Percentiles rank a stretch among this genome's conserved stretches.
phyloP scores from a whole-genome alignment of 2,888 invertebrate species.

The Morpho achilles region DNA sequence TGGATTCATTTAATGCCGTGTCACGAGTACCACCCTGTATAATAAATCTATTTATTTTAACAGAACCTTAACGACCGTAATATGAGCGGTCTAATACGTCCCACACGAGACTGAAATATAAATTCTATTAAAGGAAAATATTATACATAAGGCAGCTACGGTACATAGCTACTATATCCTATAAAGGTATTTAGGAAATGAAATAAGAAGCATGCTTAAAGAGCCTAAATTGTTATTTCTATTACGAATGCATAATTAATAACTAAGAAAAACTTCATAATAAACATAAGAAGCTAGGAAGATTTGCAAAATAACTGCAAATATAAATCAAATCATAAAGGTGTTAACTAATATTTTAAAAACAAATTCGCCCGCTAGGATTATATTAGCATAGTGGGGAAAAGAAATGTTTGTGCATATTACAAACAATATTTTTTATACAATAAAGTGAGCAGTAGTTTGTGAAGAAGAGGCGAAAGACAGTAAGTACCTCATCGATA shows the following conservation, averaged over 20 bases:
- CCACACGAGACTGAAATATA: not conserved
- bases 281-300: slow-evolving; percentile 11
- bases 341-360: slow-evolving; percentile 5
- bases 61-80: slow-evolving; percentile 1
- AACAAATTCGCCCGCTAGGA: slow-evolving; percentile 5
- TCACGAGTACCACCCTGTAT: not conserved
- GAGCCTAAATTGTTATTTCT: slow-evolving; percentile 7
- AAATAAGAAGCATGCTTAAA: slow-evolving; percentile 18
- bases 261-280: slow-evolving; percentile 6
- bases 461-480: slow-evolving; percentile 56
- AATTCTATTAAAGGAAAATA: slow-evolving; percentile 4
- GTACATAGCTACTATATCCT: slow-evolving; percentile 2
- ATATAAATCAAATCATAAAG: not conserved
- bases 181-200: slow-evolving; percentile 5
- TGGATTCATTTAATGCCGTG: too few species aligned
- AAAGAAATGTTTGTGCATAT: slow-evolving; percentile 46
- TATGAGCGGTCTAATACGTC: slow-evolving; percentile 1
- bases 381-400: slow-evolving; percentile 21
- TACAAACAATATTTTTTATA: slow-evolving; percentile 41
- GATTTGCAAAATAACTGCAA: slow-evolving; percentile 7
- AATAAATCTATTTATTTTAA: slow-evolving; percentile 7
- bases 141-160: slow-evolving; percentile 11
- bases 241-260: slow-evolving; percentile 6
- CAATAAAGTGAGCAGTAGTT: slow-evolving; percentile 51
- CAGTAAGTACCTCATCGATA: slow-evolving; percentile 81